Evolutionary conservation across 1,140 invertebrate genomes (phyloP).

Genomic region (Dreissena polymorpha): DNA sequence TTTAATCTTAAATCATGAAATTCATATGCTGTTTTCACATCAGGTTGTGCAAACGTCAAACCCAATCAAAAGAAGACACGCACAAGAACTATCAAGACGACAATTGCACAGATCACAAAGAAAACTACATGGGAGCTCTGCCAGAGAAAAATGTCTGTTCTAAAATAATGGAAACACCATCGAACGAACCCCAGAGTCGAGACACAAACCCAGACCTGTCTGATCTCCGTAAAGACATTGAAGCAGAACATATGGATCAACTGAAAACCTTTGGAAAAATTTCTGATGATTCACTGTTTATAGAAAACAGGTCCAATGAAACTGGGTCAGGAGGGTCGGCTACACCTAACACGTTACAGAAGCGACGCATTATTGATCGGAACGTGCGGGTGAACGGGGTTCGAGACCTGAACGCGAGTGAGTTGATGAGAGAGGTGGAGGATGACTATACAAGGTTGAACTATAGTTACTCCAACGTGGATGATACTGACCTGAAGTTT

Average conservation of each 20-base stretch:
- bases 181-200: background rate
- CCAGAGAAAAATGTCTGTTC: conserved; percentile 18
- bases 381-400: conserved; percentile 54
- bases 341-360: conserved; percentile 50
- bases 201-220: conserved; percentile 19
- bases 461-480: conserved; percentile 54
- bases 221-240: conserved; percentile 28
- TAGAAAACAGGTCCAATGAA: no score
- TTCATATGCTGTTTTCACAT: background rate
- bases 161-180: conserved; percentile 17
- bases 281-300: no score
- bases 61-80: conserved; percentile 23
- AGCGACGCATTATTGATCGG: conserved; percentile 59
- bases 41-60: conserved; percentile 36
- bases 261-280: background rate
- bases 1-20: no score
- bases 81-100: background rate
- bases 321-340: background rate
- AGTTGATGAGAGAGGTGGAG: conserved; percentile 55
- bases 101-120: background rate
- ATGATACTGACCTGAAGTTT: conserved; percentile 50
- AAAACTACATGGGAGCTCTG: conserved; percentile 1
- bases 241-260: conserved; percentile 14
- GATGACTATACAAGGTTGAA: conserved; percentile 44
- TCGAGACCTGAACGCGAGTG: conserved; percentile 50